Base-by-base conservation (phyloP, 2,888 invertebrate genomes). In the Theodoxus fluviatilis region DNA sequence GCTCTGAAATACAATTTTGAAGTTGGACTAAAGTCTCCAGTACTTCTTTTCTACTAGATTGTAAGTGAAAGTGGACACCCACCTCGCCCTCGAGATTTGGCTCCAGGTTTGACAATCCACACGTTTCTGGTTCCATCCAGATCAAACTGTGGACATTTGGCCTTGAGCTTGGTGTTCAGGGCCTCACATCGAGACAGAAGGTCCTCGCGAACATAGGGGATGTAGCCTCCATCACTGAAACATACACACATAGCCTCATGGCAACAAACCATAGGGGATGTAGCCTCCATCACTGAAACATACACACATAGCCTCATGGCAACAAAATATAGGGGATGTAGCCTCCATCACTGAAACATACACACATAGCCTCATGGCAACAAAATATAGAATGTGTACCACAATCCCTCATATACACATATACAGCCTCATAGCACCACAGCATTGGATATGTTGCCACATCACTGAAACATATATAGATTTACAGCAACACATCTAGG, bases 61-160 rank as follows among this genome's bases (percentile, higher is more conserved):
- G 18, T 43, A 18, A 43, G 47, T 12, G 12, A 28, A 4, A 25
- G 28, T 31, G 15, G n/a, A n/a, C n/a, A 57, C 71, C 67, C 71
- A 87, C 87, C 87, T 81, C 94, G 90, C 0, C 97, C 96, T 12
- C 96, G 91, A 78, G 96, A 96, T 85, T 94, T 94, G 80, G 95
- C 95, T 0, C 96, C 96, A 0, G 96, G 96, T 85, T 97, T 97
- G 72, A 96, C 91, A 75, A 97, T 96, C 96, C 97, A 97, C 77
- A 96, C 92, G 87, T 96, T 96, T 71, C 91, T 90, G 72, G 91
- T 90, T 0, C 96, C 97, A 85, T 97, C 96, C 77, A 93, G 90
- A 57, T 84, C 83, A 78, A 77, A 80, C 78, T 86, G 86, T 1
- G 84, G 83, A 71, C 79, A 80, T 1, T 75, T 71, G 3, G 74